A percentile compares a stretch with the other conserved stretches of the same genome.
phyloP scores from a whole-genome alignment of 1,140 invertebrate genomes.

The Saccostrea cuccullata region DNA sequence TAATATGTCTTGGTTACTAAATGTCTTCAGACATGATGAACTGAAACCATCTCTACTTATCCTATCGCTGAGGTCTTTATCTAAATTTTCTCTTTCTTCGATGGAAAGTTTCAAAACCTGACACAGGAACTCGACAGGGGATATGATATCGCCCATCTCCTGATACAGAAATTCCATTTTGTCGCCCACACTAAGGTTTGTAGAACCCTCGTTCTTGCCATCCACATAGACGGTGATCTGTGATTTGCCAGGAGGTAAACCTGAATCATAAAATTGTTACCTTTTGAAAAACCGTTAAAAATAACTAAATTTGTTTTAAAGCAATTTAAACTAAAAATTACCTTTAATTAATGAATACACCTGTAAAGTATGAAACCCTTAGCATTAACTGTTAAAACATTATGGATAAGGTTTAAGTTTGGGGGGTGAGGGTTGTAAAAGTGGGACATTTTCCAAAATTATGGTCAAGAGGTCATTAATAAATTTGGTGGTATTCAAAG shows the following conservation, averaged over 20 bases:
- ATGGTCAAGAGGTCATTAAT: no score
- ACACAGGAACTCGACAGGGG: conserved; percentile 41
- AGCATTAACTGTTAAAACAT: no score
- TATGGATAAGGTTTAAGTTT: no score
- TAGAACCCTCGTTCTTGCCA: neutral
- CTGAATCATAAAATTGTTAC: neutral
- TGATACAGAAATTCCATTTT: neutral
- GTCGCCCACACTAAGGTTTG: neutral
- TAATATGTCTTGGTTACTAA: neutral
- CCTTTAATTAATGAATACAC: no score
- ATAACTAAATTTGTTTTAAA: no score
- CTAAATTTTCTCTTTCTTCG: conserved; percentile 5
- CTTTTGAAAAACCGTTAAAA: no score
- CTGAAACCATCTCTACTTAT: neutral
- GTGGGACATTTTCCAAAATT: no score
- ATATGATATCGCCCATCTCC: neutral
- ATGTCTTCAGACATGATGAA: neutral
- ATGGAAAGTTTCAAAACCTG: conserved; percentile 21
- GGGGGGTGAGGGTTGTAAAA: no score
- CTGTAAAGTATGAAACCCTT: no score
- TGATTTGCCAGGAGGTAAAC: neutral
- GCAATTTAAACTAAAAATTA: no score
- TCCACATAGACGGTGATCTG: neutral
- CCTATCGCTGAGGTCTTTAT: neutral
- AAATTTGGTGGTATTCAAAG: no score